These are phyloP conservation scores for Epizoanthus scotinus DNA, from an alignment of 92 coral and sea anemone species.

Conservation along the genomic window DNA sequence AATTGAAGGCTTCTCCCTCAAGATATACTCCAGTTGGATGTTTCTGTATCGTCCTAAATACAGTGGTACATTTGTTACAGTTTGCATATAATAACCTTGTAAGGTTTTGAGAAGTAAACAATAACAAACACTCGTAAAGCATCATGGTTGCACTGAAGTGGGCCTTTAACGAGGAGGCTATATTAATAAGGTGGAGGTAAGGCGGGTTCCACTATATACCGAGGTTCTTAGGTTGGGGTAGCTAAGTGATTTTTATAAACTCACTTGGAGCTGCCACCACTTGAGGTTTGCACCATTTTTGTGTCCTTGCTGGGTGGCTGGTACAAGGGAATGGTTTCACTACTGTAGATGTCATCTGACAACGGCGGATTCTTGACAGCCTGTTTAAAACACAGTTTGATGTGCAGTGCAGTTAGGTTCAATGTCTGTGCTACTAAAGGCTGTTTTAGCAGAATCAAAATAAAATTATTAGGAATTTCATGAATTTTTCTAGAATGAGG, in stretches of 20 bases:
- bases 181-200: too few species aligned
- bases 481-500: too few species aligned
- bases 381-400: background rate
- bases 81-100: background rate
- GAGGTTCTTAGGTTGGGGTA: too few species aligned
- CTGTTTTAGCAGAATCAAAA: background rate
- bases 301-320: conserved; percentile 28
- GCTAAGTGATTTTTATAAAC: background rate
- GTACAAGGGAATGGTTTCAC: background rate
- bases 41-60: conserved; percentile 30
- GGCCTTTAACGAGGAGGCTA: too few species aligned
- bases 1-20: conserved; percentile 62
- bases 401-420: background rate
- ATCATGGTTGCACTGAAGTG: too few species aligned
- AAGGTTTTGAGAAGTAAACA: too few species aligned
- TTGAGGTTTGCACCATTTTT: background rate
- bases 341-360: background rate
- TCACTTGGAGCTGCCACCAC: conserved; percentile 21
- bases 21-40: conserved; percentile 74
- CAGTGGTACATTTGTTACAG: background rate
- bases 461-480: too few species aligned
- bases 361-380: conserved; percentile 13
- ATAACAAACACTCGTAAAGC: too few species aligned
- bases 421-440: background rate
- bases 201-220: too few species aligned